Base-by-base conservation (phyloP, 2,888 invertebrate genomes). In the Drosophila quinaria region DNA sequence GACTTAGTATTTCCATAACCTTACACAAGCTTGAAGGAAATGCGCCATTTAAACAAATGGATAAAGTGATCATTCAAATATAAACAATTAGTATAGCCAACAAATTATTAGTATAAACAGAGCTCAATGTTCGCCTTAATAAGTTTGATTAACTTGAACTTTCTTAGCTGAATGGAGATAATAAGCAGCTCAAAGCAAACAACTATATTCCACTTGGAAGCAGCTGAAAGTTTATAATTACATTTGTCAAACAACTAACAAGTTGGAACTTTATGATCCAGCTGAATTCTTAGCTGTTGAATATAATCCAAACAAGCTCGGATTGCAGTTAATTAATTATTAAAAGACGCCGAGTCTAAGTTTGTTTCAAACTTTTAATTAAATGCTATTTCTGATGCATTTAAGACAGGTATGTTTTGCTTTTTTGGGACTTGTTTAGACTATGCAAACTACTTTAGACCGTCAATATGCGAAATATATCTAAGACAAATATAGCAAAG, bases 1-100 rank as follows among this genome's bases (percentile, higher is more conserved):
- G 25, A 37, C 35, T 29, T 19, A 52, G 15, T 22, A 31, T 60
- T 49, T 44, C 33, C 35, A 41, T 54, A 29, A 50, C 31, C 42
- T 31, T 47, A 15, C 2, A 60, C 33, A 55, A 59, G 51, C n/a
- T 39, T 13, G 9, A 37, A 55, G 9, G 13, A 55, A 31, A 10
- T 41, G 2, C 6, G 13, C 11, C 64, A 83, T 33, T 55, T 86
- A 64, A 41, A 10, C 39, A 80, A 67, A 71, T 63, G 77, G 11
- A 42, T 49, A 55, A 55, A 41, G 52, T 41, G 22, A 55, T 47
- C 61, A 47, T 42, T 59, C 41, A 9, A 41, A 22, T 51, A 62
- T 42, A 17, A 13, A 35, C 19, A 35, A 33, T 17, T 5, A 49
- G 11, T 17, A 11, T 31, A 4, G 31, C 29, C 33, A 56, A 11